Evolutionary conservation across 2,888 invertebrate genomes (phyloP).

Genomic region (Heteromurus nitidus): DNA sequence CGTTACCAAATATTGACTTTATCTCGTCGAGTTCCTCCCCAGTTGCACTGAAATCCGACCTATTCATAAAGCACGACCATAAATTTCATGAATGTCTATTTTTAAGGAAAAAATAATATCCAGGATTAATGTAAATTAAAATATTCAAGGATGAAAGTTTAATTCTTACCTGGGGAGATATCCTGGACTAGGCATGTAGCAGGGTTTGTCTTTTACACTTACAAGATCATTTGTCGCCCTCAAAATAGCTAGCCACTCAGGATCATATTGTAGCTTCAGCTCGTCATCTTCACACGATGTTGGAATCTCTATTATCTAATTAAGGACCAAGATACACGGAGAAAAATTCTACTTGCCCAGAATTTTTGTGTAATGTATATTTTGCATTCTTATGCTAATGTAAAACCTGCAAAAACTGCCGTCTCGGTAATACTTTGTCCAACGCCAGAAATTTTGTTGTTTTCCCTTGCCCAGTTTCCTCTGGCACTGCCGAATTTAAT

Average conservation of each 20-base stretch:
- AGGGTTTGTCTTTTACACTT: constrained; percentile 81
- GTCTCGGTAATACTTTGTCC: constrained; percentile 95
- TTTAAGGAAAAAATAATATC: neutral
- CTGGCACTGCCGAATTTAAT: neutral
- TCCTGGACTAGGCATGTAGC: constrained; percentile 89
- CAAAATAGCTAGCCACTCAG: constrained; percentile 95
- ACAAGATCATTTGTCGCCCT: constrained; percentile 91
- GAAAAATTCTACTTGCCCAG: no score
- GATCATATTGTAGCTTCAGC: constrained; percentile 83
- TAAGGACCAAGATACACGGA: no score
- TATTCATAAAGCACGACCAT: no score
- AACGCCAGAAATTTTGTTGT: constrained; percentile 91
- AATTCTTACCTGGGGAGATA: constrained; percentile 80
- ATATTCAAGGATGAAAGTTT: neutral
- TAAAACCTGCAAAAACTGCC: constrained; percentile 91
- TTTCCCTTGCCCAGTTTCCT: constrained; percentile 74
- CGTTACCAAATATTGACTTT: constrained; percentile 80
- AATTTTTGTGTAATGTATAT: no score
- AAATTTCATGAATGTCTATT: no score
- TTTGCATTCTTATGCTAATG: no score
- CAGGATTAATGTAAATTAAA: neutral
- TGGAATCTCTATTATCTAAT: constrained; percentile 70
- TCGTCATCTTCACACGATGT: constrained; percentile 20
- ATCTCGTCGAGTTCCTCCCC: constrained; percentile 83
- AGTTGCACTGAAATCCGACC: constrained; percentile 85